Conservation (phyloP, 2,113 vertebrate species). For the Symphodus melops region DNA sequence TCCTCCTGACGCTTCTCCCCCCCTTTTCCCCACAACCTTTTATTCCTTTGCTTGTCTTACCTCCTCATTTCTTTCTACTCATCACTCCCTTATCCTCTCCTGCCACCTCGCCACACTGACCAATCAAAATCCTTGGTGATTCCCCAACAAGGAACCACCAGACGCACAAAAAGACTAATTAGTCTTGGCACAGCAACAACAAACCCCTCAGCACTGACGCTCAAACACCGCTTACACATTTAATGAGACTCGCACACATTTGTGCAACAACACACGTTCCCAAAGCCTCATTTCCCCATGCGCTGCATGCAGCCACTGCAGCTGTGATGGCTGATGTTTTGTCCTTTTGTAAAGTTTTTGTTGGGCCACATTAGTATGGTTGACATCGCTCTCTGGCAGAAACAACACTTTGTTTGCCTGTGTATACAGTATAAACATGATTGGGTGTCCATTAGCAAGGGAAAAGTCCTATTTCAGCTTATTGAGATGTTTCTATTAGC, state of each 20-base stretch:
- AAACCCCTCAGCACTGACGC: conserved; percentile 45
- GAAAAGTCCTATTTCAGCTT: conserved; percentile 25
- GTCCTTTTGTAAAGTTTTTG: conserved; percentile 37
- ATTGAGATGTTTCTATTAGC: conserved; percentile 47
- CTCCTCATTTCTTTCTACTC: neutral
- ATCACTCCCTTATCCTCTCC: neutral
- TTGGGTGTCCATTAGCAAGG: neutral
- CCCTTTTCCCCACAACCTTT: neutral
- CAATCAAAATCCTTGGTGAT: conserved; percentile 48
- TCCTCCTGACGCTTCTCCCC: no score
- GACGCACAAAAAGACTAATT: conserved; percentile 72
- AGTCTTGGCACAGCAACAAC: conserved; percentile 54
- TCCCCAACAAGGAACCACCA: conserved; percentile 39
- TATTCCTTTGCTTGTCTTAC: neutral
- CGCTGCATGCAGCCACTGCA: conserved; percentile 43
- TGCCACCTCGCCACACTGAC: conserved; percentile 23
- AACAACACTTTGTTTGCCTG: conserved; percentile 1
- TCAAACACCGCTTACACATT: conserved; percentile 40
- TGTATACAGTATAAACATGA: neutral
- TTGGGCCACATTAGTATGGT: conserved; percentile 18
- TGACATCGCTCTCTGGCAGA: neutral
- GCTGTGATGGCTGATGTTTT: conserved; percentile 52
- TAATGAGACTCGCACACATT: conserved; percentile 30
- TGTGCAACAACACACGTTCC: conserved; percentile 18
- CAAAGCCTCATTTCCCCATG: neutral